These are phyloP conservation scores for Drosophila nikananu DNA, from an alignment of 1,140 invertebrate genomes.

Conservation along the genomic window DNA sequence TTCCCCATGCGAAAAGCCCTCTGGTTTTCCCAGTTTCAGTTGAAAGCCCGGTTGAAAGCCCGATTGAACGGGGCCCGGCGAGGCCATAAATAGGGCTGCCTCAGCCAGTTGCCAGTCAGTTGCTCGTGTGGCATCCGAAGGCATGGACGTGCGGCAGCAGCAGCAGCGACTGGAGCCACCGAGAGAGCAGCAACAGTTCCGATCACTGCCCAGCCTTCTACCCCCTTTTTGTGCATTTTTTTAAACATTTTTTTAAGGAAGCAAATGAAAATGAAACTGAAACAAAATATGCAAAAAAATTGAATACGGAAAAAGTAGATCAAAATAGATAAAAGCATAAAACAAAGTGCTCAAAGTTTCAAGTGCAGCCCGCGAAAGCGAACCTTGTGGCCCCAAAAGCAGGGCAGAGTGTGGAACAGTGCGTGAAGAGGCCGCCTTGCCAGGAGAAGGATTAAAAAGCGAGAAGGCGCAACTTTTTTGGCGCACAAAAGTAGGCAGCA, in stretches of 20 bases:
- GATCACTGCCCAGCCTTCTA: slow-evolving; percentile 15
- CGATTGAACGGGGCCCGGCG: slow-evolving; percentile 30
- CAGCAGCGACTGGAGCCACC: slow-evolving; percentile 4
- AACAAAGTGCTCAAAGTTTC: slow-evolving; percentile 14
- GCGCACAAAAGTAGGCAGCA: slow-evolving; percentile 29
- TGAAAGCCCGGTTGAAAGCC: slow-evolving; percentile 9
- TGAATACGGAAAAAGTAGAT: background rate
- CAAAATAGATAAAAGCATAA: background rate
- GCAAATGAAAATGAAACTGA: background rate
- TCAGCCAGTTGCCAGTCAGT: slow-evolving; percentile 48
- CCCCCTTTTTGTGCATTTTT: slow-evolving; percentile 6
- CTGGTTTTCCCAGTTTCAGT: background rate
- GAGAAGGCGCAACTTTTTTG: slow-evolving; percentile 15
- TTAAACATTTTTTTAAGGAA: slow-evolving; percentile 10
- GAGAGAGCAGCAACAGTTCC: slow-evolving; percentile 7
- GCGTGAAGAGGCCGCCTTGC: background rate
- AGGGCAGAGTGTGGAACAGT: slow-evolving; percentile 16
- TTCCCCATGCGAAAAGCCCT: background rate
- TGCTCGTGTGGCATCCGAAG: slow-evolving; percentile 61
- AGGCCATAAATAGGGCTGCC: slow-evolving; percentile 44
- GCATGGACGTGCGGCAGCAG: slow-evolving; percentile 47
- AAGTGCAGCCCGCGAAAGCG: background rate
- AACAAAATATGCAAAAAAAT: background rate
- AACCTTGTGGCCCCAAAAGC: background rate
- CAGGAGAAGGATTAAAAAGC: slow-evolving; percentile 18